Base-by-base conservation (phyloP, 2,797 vertebrate genomes). In the Carduelis carduelis region DNA sequence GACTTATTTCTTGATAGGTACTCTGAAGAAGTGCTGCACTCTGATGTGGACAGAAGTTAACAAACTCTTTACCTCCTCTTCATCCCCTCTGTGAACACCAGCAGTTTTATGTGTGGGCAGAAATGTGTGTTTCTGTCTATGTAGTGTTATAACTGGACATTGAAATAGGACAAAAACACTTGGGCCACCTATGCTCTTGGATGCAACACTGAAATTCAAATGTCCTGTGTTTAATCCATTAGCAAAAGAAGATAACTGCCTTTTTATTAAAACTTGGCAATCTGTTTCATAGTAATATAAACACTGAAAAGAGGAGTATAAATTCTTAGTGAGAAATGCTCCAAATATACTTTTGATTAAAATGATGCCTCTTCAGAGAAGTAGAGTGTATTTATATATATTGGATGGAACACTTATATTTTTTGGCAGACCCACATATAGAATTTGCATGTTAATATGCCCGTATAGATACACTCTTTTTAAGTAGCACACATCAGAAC, bases 231-330 rank as follows among this genome's bases (percentile, higher is more conserved):
- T 94, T 68, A 94, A 87, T 90, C 91, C 74, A 86, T 89, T 96
- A 96, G 78, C n/a, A 89, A 91, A 93, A 88, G 92, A 95, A 97
- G 93, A 97, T 95, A 97, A 95, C 93, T 95, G 95, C 53, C 90
- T 97, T 95, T 95, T 90, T 86, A 92, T 97, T 97, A 96, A 96
- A 95, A 92, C 95, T 96, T 97, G 95, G 93, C 95, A 93, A 89
- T 91, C 55, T 90, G 72, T 68, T 96, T 95, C 63, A 57, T 84
- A 93, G 91, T 95, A 96, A 79, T 71, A 90, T 94, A 97, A 97
- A 94, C 88, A 95, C 87, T 69, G 94, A 92, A 78, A 90, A 83
- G 95, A 97, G 92, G 86, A 93, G 81, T 92, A 96, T 85, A 97
- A 95, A 94, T 95, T 95, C 81, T 80, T 96, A 89, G 83, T 92